phyloP scores from a whole-genome alignment of 2,888 invertebrate genomes.

The Alsophila aescularia region DNA sequence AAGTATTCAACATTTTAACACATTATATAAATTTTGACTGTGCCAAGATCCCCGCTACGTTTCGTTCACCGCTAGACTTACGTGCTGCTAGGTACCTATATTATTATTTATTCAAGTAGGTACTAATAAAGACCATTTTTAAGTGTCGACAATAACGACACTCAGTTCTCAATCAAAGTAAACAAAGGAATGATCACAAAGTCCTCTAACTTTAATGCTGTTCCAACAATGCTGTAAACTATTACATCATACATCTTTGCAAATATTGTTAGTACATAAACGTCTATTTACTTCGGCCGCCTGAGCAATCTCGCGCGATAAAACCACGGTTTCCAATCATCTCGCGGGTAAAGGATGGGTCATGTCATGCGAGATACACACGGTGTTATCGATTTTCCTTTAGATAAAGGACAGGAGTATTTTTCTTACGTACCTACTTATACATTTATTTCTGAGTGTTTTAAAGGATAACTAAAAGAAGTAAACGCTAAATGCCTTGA shows the following conservation, averaged over 20 bases:
- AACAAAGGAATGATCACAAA: constrained; percentile 23
- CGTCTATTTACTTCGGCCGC: constrained; percentile 18
- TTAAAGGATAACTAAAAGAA: too few relatives aligned
- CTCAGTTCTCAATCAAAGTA: constrained; percentile 17
- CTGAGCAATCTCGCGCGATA: constrained; percentile 12
- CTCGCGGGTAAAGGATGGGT: not conserved
- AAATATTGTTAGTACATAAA: constrained; percentile 23
- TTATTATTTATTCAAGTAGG: too few relatives aligned
- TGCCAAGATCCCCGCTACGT: too few relatives aligned
- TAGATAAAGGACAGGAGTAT: not conserved
- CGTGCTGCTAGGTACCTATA: too few relatives aligned
- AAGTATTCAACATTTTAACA: too few relatives aligned
- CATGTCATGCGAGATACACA: not conserved
- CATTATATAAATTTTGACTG: too few relatives aligned
- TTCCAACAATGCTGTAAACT: constrained; percentile 5
- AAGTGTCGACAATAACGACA: constrained; percentile 1
- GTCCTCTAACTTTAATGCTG: constrained; percentile 14
- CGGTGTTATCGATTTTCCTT: not conserved
- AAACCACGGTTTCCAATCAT: constrained; percentile 18
- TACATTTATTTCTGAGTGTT: too few relatives aligned
- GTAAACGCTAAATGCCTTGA: too few relatives aligned
- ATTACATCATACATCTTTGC: constrained; percentile 32
- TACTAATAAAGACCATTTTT: not conserved
- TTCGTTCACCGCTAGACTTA: too few relatives aligned
- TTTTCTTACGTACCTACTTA: too few relatives aligned